phyloP scores from a whole-genome alignment of 2,888 invertebrate species.

The Campoplex capitator region DNA sequence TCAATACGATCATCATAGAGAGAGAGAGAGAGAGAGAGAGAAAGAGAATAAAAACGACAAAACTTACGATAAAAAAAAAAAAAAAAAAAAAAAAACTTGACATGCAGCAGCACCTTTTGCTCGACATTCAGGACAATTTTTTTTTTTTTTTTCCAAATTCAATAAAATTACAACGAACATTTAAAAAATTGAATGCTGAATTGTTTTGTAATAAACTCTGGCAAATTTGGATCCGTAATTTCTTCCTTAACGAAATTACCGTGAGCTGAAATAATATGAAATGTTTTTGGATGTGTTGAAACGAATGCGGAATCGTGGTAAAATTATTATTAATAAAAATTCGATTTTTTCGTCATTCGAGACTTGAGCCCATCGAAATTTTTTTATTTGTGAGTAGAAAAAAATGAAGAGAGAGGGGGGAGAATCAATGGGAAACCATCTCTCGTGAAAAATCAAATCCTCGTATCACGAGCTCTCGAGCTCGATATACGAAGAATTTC shows the following conservation, averaged over 20 bases:
- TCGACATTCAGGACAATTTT: too few species aligned
- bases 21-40: too few species aligned
- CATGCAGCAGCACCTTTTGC: too few species aligned
- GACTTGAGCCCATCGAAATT: neutral
- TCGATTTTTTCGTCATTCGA: neutral
- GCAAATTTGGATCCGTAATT: too few species aligned
- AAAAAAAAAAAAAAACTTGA: too few species aligned
- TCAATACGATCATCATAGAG: neutral
- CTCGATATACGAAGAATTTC: constrained; percentile 43
- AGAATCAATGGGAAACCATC: constrained; percentile 12
- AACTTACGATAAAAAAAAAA: too few species aligned
- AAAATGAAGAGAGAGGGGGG: neutral
- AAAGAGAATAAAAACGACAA: too few species aligned
- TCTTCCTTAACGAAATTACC: too few species aligned
- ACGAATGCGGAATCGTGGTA: neutral
- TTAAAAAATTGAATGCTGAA: too few species aligned
- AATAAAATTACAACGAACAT: too few species aligned
- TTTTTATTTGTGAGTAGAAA: neutral
- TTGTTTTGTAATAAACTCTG: too few species aligned
- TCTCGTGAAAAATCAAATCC: constrained; percentile 34
- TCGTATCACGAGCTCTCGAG: constrained; percentile 10
- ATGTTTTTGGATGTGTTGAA: neutral
- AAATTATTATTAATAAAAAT: neutral
- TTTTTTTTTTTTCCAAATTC: too few species aligned
- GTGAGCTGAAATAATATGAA: neutral